Evolutionary conservation across 2,888 invertebrate species (phyloP).

Genomic region (Drosophila maculinotata): DNA sequence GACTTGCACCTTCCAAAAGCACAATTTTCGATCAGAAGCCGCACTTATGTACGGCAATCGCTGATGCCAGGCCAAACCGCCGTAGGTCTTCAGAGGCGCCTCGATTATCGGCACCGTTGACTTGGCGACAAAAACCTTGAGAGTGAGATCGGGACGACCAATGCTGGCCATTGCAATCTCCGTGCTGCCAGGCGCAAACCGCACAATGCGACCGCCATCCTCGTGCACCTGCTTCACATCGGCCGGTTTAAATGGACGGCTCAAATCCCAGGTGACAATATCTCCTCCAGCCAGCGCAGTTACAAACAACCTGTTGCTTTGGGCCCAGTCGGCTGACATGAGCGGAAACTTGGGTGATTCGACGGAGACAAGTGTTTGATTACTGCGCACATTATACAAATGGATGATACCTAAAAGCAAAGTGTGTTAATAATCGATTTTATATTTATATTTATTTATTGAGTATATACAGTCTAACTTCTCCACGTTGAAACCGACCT

Average conservation of each 20-base stretch:
- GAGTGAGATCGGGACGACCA: constrained; percentile 88
- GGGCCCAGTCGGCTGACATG: constrained; percentile 90
- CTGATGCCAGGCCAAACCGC: constrained; percentile 88
- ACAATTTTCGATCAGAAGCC: constrained; percentile 87
- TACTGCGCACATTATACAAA: constrained; percentile 89
- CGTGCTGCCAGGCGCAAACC: constrained; percentile 87
- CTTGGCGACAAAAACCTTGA: constrained; percentile 88
- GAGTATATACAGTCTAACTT: too few species aligned
- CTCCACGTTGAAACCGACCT: too few species aligned
- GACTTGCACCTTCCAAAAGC: constrained; percentile 87
- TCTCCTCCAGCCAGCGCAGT: constrained; percentile 89
- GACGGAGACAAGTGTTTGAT: constrained; percentile 89
- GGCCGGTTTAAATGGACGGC: constrained; percentile 88
- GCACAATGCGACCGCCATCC: constrained; percentile 88
- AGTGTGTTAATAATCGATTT: neutral
- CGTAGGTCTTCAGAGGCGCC: constrained; percentile 86
- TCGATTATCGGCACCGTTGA: constrained; percentile 86
- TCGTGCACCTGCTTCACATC: constrained; percentile 88
- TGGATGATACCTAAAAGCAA: constrained; percentile 86
- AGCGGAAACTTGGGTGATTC: constrained; percentile 88
- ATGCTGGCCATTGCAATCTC: constrained; percentile 89
- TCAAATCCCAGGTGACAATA: constrained; percentile 89
- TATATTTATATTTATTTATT: too few species aligned
- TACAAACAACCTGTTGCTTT: constrained; percentile 87
- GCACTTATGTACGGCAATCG: constrained; percentile 87